phyloP scores from a whole-genome alignment of 2,113 vertebrate genomes.

The Kryptolebias marmoratus region DNA sequence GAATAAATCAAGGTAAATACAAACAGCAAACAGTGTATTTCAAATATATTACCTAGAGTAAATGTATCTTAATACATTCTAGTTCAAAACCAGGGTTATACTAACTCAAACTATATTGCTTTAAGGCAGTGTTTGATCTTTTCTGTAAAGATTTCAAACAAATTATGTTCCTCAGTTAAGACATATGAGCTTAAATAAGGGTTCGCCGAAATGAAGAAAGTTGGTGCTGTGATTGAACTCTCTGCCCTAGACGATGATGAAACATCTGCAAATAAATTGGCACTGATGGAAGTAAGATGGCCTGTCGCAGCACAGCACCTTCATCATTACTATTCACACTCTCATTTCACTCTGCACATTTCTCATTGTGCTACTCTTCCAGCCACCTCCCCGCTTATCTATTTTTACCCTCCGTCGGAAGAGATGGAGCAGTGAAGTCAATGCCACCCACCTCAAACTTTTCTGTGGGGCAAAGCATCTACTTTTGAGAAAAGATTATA shows the following conservation, averaged over 20 bases:
- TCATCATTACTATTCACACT: slow-evolving; percentile 41
- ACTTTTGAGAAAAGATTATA: slow-evolving; percentile 51
- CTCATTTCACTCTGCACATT: slow-evolving; percentile 27
- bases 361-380: background rate
- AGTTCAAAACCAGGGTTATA: background rate
- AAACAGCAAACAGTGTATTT: too few relatives aligned
- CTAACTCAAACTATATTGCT: background rate
- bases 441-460: background rate
- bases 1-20: too few relatives aligned
- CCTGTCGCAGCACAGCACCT: slow-evolving; percentile 34
- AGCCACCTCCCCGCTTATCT: background rate
- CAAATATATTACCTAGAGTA: too few relatives aligned
- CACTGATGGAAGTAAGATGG: slow-evolving; percentile 37
- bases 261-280: slow-evolving; percentile 40
- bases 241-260: slow-evolving; percentile 30
- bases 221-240: slow-evolving; percentile 8
- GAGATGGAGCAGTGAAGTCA: background rate
- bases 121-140: slow-evolving; percentile 4
- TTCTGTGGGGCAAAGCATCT: slow-evolving; percentile 15
- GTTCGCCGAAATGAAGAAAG: slow-evolving; percentile 29
- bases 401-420: slow-evolving; percentile 2
- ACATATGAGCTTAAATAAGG: slow-evolving; percentile 20
- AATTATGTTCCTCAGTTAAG: slow-evolving; percentile 19
- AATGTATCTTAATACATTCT: background rate
- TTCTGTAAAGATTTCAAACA: slow-evolving; percentile 27